phyloP scores from a whole-genome alignment of 2,888 invertebrate species.

The Linyphia triangularis region DNA sequence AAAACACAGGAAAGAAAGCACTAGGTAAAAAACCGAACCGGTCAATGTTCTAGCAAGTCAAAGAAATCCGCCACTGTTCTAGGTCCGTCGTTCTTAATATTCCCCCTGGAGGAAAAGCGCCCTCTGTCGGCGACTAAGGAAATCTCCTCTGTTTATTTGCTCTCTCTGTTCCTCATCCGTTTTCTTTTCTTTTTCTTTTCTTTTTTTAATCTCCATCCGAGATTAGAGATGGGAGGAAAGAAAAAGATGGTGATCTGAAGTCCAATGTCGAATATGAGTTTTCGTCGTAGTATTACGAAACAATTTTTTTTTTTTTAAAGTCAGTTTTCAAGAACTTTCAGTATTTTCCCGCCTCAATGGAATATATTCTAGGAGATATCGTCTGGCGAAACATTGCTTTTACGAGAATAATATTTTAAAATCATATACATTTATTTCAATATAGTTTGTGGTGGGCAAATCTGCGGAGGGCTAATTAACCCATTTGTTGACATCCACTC shows the following conservation, averaged over 20 bases:
- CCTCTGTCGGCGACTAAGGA: neutral
- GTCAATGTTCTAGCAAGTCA: neutral
- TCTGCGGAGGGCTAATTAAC: no score
- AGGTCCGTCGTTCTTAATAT: neutral
- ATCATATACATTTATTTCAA: no score
- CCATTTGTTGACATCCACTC: no score
- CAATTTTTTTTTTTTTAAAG: no score
- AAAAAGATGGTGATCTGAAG: neutral
- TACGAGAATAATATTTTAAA: no score
- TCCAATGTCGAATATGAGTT: conserved; percentile 3
- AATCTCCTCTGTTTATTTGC: neutral
- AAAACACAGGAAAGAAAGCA: no score
- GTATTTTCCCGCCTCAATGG: no score
- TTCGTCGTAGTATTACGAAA: no score
- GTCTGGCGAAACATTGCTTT: no score
- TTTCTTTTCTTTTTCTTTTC: neutral
- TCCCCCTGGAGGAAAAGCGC: neutral
- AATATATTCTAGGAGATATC: no score
- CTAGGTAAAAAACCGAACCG: neutral
- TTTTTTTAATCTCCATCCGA: neutral
- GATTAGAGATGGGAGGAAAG: neutral
- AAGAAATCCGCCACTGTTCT: neutral
- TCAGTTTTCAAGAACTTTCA: no score
- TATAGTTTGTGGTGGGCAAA: no score
- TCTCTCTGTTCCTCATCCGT: neutral